These are phyloP conservation scores for Cryptus armator DNA, from an alignment of 2,888 invertebrate species.

Conservation along the genomic window DNA sequence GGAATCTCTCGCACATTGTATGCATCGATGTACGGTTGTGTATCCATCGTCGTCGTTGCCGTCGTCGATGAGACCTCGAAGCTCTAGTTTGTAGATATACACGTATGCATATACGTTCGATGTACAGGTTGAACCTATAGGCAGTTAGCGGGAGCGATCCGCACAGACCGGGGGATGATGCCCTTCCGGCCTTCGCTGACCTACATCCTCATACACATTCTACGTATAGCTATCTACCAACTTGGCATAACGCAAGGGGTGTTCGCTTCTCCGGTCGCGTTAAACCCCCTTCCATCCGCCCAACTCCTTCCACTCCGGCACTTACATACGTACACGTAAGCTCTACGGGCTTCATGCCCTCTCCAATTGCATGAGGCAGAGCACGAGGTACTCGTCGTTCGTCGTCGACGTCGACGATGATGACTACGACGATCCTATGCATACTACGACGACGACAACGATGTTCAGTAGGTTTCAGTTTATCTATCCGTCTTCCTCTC, in stretches of 20 bases:
- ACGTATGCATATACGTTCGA: background rate
- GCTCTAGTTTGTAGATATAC: slow-evolving; percentile 19
- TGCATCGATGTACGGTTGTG: background rate
- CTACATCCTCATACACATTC: slow-evolving; percentile 54
- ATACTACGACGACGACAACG: slow-evolving; percentile 33
- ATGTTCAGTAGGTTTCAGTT: slow-evolving; percentile 55
- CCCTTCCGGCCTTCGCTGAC: slow-evolving; percentile 63
- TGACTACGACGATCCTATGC: slow-evolving; percentile 35
- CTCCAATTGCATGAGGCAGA: slow-evolving; percentile 28
- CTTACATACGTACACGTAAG: slow-evolving; percentile 59
- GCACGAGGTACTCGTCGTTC: slow-evolving; percentile 14
- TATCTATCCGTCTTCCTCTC: slow-evolving; percentile 23
- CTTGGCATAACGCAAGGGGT: slow-evolving; percentile 51
- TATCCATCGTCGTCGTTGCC: slow-evolving; percentile 18
- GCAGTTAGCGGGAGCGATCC: slow-evolving; percentile 46
- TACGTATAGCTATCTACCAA: slow-evolving; percentile 34
- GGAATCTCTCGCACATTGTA: background rate
- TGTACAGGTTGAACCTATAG: slow-evolving; percentile 10
- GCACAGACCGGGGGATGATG: slow-evolving; percentile 40
- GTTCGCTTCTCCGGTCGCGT: slow-evolving; percentile 34
- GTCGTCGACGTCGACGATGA: slow-evolving; percentile 34
- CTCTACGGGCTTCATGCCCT: background rate
- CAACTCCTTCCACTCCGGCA: slow-evolving; percentile 37
- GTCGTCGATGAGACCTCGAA: slow-evolving; percentile 20
- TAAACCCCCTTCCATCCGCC: slow-evolving; percentile 45